Conservation (phyloP, 2,113 vertebrate species). For the Phoenicopterus ruber region DNA sequence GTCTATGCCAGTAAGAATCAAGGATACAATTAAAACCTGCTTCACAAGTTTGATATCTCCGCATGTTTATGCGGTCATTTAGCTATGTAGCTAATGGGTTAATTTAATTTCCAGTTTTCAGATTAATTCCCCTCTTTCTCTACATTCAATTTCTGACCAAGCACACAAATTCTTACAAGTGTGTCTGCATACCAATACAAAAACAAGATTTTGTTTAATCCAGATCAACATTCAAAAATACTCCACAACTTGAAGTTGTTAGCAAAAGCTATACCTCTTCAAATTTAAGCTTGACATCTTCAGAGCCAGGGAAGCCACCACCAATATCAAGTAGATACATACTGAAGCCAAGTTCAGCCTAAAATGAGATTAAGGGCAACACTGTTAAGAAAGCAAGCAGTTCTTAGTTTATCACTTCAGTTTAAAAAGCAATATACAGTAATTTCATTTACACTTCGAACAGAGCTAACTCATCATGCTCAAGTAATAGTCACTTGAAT, state of each 20-base stretch:
- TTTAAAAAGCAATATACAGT: not conserved
- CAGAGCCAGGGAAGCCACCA: slow-evolving; percentile 96
- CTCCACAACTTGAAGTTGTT: not conserved
- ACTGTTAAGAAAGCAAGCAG: not conserved
- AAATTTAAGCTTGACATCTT: slow-evolving; percentile 91
- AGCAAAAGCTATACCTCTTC: slow-evolving; percentile 84
- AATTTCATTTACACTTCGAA: not conserved
- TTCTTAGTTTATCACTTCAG: not conserved
- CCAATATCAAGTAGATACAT: slow-evolving; percentile 96
- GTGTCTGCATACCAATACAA: not conserved
- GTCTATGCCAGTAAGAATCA: not conserved
- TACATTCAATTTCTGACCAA: not conserved
- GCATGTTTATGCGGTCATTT: not conserved
- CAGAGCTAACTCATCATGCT: not conserved
- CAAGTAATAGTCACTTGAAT: not conserved
- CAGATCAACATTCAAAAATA: not conserved
- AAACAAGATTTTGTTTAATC: not conserved
- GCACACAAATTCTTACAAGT: not conserved
- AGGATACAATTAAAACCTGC: not conserved
- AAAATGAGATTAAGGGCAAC: not conserved
- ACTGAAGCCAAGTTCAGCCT: slow-evolving; percentile 89
- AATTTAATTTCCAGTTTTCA: not conserved
- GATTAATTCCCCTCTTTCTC: not conserved
- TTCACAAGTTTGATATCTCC: not conserved
- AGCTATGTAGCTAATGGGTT: not conserved